Evolutionary conservation across 1,140 invertebrate genomes (phyloP).

Genomic region (Eulimnadia texana): DNA sequence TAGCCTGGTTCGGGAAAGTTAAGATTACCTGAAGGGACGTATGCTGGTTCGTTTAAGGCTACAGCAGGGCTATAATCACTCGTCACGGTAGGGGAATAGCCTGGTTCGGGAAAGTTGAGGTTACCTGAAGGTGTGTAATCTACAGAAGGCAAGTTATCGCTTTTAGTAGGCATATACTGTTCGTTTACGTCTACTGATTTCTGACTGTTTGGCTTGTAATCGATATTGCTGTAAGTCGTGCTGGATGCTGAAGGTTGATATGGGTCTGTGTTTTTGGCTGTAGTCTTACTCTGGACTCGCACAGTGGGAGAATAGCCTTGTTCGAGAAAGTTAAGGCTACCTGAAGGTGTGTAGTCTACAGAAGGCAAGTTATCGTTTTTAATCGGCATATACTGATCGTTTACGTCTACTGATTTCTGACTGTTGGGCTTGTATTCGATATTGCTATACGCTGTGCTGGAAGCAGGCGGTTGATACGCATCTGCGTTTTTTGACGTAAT

Average conservation of each 20-base stretch:
- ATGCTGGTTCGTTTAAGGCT: too few species aligned
- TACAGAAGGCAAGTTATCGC: neutral
- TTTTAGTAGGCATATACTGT: neutral
- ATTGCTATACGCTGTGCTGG: neutral
- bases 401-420: neutral
- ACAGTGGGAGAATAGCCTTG: neutral
- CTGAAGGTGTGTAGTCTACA: neutral
- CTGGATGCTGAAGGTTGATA: neutral
- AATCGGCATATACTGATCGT: neutral
- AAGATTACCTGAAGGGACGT: neutral
- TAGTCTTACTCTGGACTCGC: neutral
- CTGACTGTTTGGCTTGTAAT: too few species aligned
- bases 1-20: neutral
- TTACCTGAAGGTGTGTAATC: conserved; percentile 1
- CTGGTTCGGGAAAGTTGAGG: neutral
- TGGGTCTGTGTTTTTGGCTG: neutral
- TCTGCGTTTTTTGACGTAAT: conserved; percentile 1
- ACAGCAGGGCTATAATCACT: too few species aligned
- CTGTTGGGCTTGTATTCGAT: conserved; percentile 6
- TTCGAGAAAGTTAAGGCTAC: neutral
- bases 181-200: too few species aligned
- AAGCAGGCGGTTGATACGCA: conserved; percentile 2
- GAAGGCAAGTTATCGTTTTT: neutral
- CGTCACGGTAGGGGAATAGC: neutral
- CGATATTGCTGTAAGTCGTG: neutral